Percentiles rank a stretch among this genome's conserved stretches.
Conservation (phyloP, 2,113 vertebrate genomes). For the Dromaius novaehollandiae region DNA sequence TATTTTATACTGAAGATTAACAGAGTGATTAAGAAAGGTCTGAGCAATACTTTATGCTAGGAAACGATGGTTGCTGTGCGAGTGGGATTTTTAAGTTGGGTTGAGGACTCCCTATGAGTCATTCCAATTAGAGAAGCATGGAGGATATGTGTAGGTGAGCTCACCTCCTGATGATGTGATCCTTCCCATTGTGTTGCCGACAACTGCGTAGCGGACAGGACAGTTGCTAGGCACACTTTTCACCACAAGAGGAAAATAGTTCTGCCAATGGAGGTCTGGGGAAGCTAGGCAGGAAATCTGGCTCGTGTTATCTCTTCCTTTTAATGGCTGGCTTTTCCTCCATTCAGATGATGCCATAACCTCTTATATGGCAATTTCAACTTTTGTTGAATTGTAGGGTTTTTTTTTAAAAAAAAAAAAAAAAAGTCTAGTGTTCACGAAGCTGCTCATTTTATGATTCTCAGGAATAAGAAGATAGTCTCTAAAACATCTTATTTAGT, state of each 20-base stretch:
- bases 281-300: constrained; percentile 35
- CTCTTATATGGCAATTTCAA: background rate
- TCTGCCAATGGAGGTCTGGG: constrained; percentile 29
- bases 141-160: background rate
- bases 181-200: background rate
- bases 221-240: background rate
- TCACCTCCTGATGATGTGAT: background rate
- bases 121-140: background rate
- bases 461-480: background rate
- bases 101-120: background rate
- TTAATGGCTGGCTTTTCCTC: constrained; percentile 21
- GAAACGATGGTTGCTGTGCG: background rate
- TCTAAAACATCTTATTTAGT: background rate
- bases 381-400: background rate
- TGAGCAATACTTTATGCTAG: background rate
- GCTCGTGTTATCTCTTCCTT: constrained; percentile 29
- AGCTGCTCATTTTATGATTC: background rate
- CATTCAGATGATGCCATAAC: constrained; percentile 15
- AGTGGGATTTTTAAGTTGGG: background rate
- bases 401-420: background rate
- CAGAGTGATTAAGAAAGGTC: background rate
- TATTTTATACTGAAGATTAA: background rate
- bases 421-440: background rate
- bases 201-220: background rate
- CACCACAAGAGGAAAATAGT: background rate